Base-by-base conservation (phyloP, 2,888 invertebrate genomes). In the Megamerina dolium region DNA sequence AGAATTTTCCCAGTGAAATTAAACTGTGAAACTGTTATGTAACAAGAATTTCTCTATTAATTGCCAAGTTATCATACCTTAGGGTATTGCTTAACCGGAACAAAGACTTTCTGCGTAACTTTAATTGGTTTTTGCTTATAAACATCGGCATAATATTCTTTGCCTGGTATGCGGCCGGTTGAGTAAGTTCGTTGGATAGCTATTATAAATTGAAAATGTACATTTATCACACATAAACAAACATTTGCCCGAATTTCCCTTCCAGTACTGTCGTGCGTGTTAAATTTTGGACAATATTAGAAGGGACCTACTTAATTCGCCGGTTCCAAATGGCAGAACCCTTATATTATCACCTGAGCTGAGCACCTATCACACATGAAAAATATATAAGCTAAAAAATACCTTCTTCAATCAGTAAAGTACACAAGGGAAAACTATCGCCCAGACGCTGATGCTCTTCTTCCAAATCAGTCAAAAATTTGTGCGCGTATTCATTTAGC, bases 1-100 rank as follows among this genome's bases (percentile, higher is more conserved):
- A 94, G 75, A 37, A 94, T 78, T 74, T 94, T 92, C 2, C 94
- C 94, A 49, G 92, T 91, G 71, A 94, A 94, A 74, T 94, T 94
- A 70, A 92, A 92, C 90, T 93, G 74, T n/a, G n/a, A n/a, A n/a
- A n/a, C n/a, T n/a, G n/a, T 35, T 14, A 32, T 32, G 14, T 14
- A 9, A 23, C 13, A 30, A 6, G 26, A 6, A 26, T 37, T 18
- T n/a, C 2, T 31, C 13, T 33, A 32, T 12, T 23, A n/a, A n/a
- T n/a, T n/a, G n/a, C n/a, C n/a, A n/a, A n/a, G n/a, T n/a, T n/a
- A n/a, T 27, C 13, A 32, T 43, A 64, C 65, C 54, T 67, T 69
- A 1, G 69, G 67, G 46, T 65, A 68, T 48, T 69, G 69, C 45
- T 87, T 69, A 3, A 63, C 59, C 1, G 69, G 70, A 8, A 69